These are phyloP conservation scores for Agrilus planipennis DNA, from an alignment of 1,140 invertebrate genomes.

Conservation along the genomic window DNA sequence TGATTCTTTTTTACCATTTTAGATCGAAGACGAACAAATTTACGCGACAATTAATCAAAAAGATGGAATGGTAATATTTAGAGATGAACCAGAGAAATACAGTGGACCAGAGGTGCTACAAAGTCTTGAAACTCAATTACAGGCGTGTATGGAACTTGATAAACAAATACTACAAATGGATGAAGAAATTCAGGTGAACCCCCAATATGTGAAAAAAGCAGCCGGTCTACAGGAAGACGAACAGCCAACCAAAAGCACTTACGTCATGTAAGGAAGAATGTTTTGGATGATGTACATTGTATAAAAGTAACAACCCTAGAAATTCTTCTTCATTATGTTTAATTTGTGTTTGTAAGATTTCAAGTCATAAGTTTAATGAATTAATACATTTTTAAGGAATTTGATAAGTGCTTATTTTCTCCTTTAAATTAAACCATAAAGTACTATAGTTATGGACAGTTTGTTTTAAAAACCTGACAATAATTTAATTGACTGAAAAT, in stretches of 20 bases:
- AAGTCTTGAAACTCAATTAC: slow-evolving; percentile 79
- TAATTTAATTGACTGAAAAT: too few species aligned
- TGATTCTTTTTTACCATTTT: slow-evolving; percentile 14
- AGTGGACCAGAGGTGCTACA: slow-evolving; percentile 78
- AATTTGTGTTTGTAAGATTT: too few species aligned
- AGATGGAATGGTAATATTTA: slow-evolving; percentile 95
- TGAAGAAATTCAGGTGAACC: slow-evolving; percentile 85
- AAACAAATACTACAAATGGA: slow-evolving; percentile 84
- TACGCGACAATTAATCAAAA: slow-evolving; percentile 96
- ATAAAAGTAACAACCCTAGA: not conserved
- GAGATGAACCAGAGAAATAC: slow-evolving; percentile 92
- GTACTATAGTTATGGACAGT: not conserved
- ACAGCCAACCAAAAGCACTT: slow-evolving; percentile 40
- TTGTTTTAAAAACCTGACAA: slow-evolving; percentile 9
- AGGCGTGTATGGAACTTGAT: slow-evolving; percentile 73
- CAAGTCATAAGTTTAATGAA: too few species aligned
- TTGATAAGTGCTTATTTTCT: slow-evolving; percentile 1
- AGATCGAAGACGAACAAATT: slow-evolving; percentile 97
- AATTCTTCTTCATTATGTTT: too few species aligned
- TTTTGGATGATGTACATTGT: not conserved
- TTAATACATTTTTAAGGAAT: too few species aligned
- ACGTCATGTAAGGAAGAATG: slow-evolving; percentile 32
- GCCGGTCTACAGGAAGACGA: slow-evolving; percentile 51
- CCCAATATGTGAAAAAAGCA: slow-evolving; percentile 70
- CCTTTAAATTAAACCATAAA: not conserved